Evolutionary conservation across 2,797 vertebrate species (phyloP).

Genomic region (Spea hammondii): DNA sequence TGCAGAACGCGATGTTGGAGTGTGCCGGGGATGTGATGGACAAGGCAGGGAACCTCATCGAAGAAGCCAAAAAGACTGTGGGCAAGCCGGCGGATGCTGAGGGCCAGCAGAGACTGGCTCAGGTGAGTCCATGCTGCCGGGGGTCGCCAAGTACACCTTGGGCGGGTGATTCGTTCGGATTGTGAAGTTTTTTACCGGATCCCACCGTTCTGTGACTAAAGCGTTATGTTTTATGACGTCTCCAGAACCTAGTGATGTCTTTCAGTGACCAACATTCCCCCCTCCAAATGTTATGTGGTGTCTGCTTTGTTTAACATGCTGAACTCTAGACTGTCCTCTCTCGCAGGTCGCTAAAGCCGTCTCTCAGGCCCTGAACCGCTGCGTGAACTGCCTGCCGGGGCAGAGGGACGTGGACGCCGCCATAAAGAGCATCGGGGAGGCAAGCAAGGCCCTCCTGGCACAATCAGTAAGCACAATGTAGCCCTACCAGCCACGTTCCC

Average conservation of each 20-base stretch:
- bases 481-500: neutral
- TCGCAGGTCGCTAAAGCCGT: constrained; percentile 92
- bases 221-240: neutral
- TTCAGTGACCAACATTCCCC: neutral
- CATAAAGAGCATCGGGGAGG: constrained; percentile 87
- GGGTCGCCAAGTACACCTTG: no score
- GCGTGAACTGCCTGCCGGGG: constrained; percentile 91
- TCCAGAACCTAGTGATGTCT: neutral
- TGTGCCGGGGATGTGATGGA: constrained; percentile 89
- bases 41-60: constrained; percentile 90
- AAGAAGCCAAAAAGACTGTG: constrained; percentile 90
- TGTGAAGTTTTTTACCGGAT: no score
- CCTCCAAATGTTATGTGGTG: neutral
- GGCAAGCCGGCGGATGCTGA: constrained; percentile 88
- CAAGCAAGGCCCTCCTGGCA: constrained; percentile 87
- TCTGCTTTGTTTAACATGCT: neutral
- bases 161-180: neutral
- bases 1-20: constrained; percentile 83
- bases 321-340: neutral
- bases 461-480: constrained; percentile 72
- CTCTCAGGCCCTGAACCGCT: constrained; percentile 89
- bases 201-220: no score
- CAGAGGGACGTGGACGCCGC: constrained; percentile 95
- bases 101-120: constrained; percentile 90
- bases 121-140: constrained; percentile 68